Evolutionary conservation across 2,888 invertebrate genomes (phyloP).

Genomic region (Tiphia femorata): DNA sequence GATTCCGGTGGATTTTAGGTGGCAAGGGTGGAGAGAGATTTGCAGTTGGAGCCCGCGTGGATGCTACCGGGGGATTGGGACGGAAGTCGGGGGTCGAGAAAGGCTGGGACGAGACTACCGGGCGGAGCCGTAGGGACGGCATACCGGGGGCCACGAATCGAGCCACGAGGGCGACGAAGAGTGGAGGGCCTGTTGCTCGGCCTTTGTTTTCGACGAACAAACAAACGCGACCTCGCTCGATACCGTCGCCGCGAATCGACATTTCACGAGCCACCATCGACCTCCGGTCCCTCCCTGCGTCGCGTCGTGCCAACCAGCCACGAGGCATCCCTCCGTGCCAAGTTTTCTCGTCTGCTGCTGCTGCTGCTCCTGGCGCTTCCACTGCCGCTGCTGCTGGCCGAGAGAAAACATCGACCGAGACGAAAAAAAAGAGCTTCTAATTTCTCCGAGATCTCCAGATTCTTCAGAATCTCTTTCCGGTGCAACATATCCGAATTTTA

Average conservation of each 20-base stretch:
- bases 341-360: background rate
- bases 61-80: background rate
- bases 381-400: background rate
- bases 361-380: background rate
- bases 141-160: too few relatives aligned
- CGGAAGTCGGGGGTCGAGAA: background rate
- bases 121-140: too few relatives aligned
- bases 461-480: background rate
- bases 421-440: background rate
- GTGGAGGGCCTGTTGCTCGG: slow-evolving; percentile 48
- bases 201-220: slow-evolving; percentile 48
- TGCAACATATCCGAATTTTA: too few relatives aligned
- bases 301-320: slow-evolving; percentile 4
- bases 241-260: slow-evolving; percentile 38
- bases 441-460: background rate
- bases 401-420: background rate
- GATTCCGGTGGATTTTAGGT: too few relatives aligned
- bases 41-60: background rate
- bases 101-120: slow-evolving; percentile 17
- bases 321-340: background rate
- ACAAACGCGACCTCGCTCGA: slow-evolving; percentile 40
- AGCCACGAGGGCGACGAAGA: slow-evolving; percentile 21
- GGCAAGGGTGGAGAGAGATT: background rate
- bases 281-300: background rate
- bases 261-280: slow-evolving; percentile 22